Evolutionary conservation across 2,113 vertebrate genomes (phyloP), one percentile per base, ranked within the genome.

Genomic region (Rhinopomastus cyanomelas): DNA sequence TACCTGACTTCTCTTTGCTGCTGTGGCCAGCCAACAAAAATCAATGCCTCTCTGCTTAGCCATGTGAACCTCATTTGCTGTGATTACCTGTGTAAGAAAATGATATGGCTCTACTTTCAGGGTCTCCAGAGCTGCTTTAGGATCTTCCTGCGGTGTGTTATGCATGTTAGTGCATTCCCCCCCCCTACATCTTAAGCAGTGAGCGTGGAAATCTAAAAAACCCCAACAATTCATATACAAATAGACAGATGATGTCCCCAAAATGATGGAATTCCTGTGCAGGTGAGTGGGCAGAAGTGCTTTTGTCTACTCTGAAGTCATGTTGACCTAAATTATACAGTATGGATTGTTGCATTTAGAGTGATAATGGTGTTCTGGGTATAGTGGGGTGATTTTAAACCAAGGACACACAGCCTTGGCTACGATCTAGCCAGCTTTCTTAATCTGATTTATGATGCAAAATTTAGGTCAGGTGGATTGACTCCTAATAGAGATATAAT

Each of bases 401-500:
- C 89, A 93, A 95, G 95, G 95, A 81, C 72, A 0, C 67, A 18
- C 34, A 95, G 66, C 78, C 57, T 94, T 93, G 93, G 77, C 89
- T 73, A 87, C 88, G 82, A 92, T 81, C 77, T 77, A 78, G 48
- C 18, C 2, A 1, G 26, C 29, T 90, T 85, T 84, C 85, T 87
- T 73, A 56, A 89, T 95, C 85, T 91, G 87, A 96, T 96, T 94
- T 95, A 91, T 92, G 91, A 93, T 92, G 82, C 77, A 93, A 96
- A 95, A 95, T 96, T 95, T 95, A 93, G 85, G 85, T 95, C 92
- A 92, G 71, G 80, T 18, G 81, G 93, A 93, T 96, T 96, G 93
- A 94, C 95, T 97, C 95, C 71, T 95, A 94, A 95, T 93, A 95
- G 96, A 94, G 92, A 93, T 85, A 79, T 96, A 96, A 97, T 96